Percentiles rank a stretch among this genome's conserved stretches.
These are phyloP conservation scores for Metaphire vulgaris DNA, from an alignment of 1,140 invertebrate species.

Conservation along the genomic window DNA sequence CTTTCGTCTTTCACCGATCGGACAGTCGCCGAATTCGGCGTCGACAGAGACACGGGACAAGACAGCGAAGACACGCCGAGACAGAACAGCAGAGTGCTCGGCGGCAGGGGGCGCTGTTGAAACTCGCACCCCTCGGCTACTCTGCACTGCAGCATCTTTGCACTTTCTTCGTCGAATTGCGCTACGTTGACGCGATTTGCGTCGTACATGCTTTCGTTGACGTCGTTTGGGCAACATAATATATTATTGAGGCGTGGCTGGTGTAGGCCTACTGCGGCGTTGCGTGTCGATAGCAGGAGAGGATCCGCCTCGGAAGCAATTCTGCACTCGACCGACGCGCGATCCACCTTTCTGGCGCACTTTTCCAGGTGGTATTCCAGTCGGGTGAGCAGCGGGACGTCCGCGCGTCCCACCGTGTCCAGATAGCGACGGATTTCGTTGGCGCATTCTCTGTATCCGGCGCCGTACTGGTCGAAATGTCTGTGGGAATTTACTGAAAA, in stretches of 20 bases:
- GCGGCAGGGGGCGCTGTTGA: background rate
- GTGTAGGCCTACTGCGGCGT: background rate
- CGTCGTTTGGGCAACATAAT: too few relatives aligned
- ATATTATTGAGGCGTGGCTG: background rate
- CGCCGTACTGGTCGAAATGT: background rate
- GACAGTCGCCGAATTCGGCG: background rate
- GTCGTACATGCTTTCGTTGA: background rate
- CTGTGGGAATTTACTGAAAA: background rate
- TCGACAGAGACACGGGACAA: background rate
- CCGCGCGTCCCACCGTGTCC: background rate
- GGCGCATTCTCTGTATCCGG: slow-evolving; percentile 18
- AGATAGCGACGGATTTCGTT: slow-evolving; percentile 12
- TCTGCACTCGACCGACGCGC: background rate
- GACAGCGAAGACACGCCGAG: background rate
- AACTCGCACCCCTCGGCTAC: background rate
- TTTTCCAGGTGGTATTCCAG: background rate
- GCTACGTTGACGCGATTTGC: background rate
- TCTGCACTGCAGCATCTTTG: too few relatives aligned
- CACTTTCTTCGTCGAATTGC: background rate
- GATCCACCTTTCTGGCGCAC: background rate
- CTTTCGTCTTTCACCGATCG: background rate
- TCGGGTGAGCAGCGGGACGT: background rate
- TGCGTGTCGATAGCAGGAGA: background rate
- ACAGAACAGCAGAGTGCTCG: background rate
- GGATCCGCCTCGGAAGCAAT: background rate